phyloP scores from a whole-genome alignment of 2,888 invertebrate species.

The Cantharis lateralis region DNA sequence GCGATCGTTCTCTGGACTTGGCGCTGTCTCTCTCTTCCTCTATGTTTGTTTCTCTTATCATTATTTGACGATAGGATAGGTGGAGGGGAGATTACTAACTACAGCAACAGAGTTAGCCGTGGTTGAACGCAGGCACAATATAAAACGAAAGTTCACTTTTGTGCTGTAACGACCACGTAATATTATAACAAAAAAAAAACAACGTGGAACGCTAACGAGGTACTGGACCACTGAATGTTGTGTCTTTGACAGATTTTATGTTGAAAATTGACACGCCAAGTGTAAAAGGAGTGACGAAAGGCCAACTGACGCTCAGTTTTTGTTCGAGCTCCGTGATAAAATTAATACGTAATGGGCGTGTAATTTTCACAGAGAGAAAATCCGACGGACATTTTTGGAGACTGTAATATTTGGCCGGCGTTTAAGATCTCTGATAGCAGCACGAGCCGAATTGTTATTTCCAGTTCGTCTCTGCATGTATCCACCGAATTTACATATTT shows the following conservation, averaged over 20 bases:
- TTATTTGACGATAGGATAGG: conserved; percentile 15
- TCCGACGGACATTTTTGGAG: background rate
- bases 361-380: background rate
- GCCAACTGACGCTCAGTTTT: background rate
- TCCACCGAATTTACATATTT: background rate
- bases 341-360: background rate
- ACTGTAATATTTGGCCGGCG: background rate
- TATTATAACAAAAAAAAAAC: conserved; percentile 10
- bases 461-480: background rate
- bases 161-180: background rate
- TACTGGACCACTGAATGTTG: conserved; percentile 19
- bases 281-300: background rate
- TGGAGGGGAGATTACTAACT: conserved; percentile 14
- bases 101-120: conserved; percentile 22
- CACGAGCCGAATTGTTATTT: background rate
- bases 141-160: conserved; percentile 25
- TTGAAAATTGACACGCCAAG: conserved; percentile 1
- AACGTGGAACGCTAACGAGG: conserved; percentile 6
- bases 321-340: background rate
- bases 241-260: conserved; percentile 14
- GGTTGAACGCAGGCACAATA: conserved; percentile 23
- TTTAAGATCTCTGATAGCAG: background rate
- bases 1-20: conserved; percentile 16
- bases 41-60: conserved; percentile 16
- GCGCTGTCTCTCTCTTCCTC: conserved; percentile 11